Evolutionary conservation across 2,888 invertebrate species (phyloP).

Genomic region (Diarsia mendica): DNA sequence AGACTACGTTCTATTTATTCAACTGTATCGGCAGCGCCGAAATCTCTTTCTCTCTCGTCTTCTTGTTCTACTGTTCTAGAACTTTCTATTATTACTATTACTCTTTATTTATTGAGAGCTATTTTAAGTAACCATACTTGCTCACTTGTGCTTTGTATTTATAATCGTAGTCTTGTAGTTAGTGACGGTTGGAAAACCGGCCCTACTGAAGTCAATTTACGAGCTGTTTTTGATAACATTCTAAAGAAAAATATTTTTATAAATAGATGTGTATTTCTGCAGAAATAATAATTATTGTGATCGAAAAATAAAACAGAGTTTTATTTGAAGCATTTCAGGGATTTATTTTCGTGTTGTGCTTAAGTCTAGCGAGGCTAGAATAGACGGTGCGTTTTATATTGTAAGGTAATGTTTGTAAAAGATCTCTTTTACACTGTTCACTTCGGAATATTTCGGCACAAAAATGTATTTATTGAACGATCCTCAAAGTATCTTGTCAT

Average conservation of each 20-base stretch:
- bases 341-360: constrained; percentile 86
- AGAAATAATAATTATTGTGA: constrained; percentile 88
- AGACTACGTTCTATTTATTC: constrained; percentile 63
- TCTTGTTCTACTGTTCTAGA: constrained; percentile 25
- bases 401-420: constrained; percentile 76
- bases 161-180: constrained; percentile 75
- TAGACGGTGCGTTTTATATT: constrained; percentile 79
- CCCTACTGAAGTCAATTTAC: constrained; percentile 86
- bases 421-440: constrained; percentile 76
- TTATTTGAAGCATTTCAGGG: constrained; percentile 89
- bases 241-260: constrained; percentile 86
- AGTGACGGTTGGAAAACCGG: constrained; percentile 72
- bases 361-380: constrained; percentile 87
- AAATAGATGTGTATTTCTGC: constrained; percentile 84
- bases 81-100: constrained; percentile 43
- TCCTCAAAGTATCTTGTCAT: constrained; percentile 86
- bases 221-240: constrained; percentile 79
- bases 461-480: constrained; percentile 72
- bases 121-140: constrained; percentile 81
- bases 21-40: constrained; percentile 56
- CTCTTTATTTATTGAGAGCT: constrained; percentile 78
- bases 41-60: constrained; percentile 50
- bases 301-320: constrained; percentile 89
- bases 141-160: constrained; percentile 88
- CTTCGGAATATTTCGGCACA: constrained; percentile 79